These are phyloP conservation scores for Martes flavigula DNA, from an alignment of 2,797 vertebrate species.

Conservation along the genomic window DNA sequence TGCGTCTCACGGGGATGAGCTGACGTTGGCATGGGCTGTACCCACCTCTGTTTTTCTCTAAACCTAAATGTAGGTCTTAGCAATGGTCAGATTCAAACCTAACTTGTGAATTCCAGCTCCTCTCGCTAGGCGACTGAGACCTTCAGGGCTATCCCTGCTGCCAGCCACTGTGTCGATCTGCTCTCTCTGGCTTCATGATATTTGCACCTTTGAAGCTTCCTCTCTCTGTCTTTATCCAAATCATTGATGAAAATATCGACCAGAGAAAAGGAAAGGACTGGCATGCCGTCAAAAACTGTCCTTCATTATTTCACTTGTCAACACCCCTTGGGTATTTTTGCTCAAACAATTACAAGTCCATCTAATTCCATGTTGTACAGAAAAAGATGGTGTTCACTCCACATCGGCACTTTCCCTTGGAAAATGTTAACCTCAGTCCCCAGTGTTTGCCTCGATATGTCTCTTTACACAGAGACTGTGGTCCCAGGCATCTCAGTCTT, in stretches of 20 bases:
- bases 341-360: background rate
- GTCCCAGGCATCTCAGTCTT: background rate
- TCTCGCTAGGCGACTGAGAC: background rate
- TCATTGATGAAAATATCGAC: background rate
- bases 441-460: background rate
- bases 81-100: background rate
- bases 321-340: background rate
- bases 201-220: background rate
- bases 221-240: background rate
- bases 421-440: background rate
- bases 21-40: background rate
- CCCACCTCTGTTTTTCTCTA: background rate
- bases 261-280: background rate
- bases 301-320: constrained; percentile 1
- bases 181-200: background rate
- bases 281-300: background rate
- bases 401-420: background rate
- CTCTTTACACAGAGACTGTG: background rate
- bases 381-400: background rate
- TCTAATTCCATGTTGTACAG: background rate
- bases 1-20: background rate
- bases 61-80: background rate
- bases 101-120: background rate
- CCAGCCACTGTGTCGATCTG: background rate
- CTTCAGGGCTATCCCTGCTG: background rate